Evolutionary conservation across 2,888 invertebrate genomes (phyloP), one percentile per base, ranked within the genome.

Genomic region (Lycia hirtaria): DNA sequence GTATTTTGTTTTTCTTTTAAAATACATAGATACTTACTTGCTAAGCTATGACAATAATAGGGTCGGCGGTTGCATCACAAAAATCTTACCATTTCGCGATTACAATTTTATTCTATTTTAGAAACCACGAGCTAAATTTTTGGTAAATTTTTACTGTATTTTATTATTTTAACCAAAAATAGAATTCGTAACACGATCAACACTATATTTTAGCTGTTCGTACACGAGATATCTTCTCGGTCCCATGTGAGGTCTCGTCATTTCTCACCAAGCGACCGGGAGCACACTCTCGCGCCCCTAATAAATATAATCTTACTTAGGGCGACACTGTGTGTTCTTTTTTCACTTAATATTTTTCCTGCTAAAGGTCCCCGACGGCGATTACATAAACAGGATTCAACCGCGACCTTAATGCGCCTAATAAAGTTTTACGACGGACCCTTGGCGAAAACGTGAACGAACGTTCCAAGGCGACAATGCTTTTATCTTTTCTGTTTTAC

Each of bases 341-440:
- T 88, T 90, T 88, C 89, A 91, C 88, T 90, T 88, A 89, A 90
- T 91, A 90, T 91, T 90, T 90, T 88, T 84, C 83, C 80, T 83
- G 83, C 73, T 85, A 87, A 87, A 89, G 89, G 88, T 89, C 87
- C 85, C 90, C 79, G 78, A 80, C 83, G 88, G 85, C 88, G 90
- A 91, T 92, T 92, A 92, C 91, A 91, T 90, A 91, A 90, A 91
- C 90, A 91, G 89, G 90, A 90, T 89, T 88, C 90, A 89, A 90
- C 90, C 88, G 85, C 88, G 89, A 89, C 89, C 91, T 88, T 91
- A 90, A 91, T 90, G 88, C 85, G 87, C 79, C 88, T 91, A 91
- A 91, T 91, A 91, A 91, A 91, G 89, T 90, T 91, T 91, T 90
- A 91, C 87, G 91, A 89, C 76, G 81, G 86, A 86, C 88, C 90